Conservation (phyloP, 2,113 vertebrate genomes). For the Andinoacara biseriatus region DNA sequence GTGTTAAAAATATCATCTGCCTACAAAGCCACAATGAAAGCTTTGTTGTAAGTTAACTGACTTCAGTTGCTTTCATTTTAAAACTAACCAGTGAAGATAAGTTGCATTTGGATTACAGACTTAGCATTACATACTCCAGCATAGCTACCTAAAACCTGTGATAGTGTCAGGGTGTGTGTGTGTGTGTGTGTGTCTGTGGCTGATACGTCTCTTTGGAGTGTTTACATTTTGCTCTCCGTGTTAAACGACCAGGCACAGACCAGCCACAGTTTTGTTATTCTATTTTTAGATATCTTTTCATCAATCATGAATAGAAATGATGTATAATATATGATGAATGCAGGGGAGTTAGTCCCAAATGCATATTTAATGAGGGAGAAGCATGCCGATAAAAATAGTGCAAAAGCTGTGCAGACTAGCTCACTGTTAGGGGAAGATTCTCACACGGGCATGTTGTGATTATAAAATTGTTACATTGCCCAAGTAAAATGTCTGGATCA, state of each 20-base stretch:
- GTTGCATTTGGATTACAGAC: constrained; percentile 5
- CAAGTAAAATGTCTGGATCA: not conserved
- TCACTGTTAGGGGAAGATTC: not conserved
- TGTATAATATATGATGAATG: constrained; percentile 78
- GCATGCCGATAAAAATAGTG: constrained; percentile 53
- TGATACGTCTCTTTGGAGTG: constrained; percentile 28
- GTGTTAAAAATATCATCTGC: not conserved
- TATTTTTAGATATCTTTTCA: constrained; percentile 76
- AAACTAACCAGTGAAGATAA: not conserved
- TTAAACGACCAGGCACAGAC: constrained; percentile 28
- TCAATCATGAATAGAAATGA: constrained; percentile 75
- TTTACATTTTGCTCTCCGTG: constrained; percentile 48
- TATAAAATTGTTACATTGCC: not conserved
- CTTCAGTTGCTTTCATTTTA: not conserved
- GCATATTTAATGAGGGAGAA: constrained; percentile 74
- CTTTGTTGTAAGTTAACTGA: not conserved
- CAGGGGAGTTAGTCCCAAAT: constrained; percentile 73
- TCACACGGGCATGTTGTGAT: not conserved
- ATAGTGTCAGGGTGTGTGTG: not conserved
- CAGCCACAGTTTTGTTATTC: constrained; percentile 65
- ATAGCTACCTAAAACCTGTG: constrained; percentile 3
- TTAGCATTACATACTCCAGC: not conserved
- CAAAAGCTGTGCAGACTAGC: constrained; percentile 11
- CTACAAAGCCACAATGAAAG: not conserved
- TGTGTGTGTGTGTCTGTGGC: constrained; percentile 4